Evolutionary conservation across 2,888 invertebrate species (phyloP), one percentile per base, ranked within the genome.

Genomic region (Thecophora atra): DNA sequence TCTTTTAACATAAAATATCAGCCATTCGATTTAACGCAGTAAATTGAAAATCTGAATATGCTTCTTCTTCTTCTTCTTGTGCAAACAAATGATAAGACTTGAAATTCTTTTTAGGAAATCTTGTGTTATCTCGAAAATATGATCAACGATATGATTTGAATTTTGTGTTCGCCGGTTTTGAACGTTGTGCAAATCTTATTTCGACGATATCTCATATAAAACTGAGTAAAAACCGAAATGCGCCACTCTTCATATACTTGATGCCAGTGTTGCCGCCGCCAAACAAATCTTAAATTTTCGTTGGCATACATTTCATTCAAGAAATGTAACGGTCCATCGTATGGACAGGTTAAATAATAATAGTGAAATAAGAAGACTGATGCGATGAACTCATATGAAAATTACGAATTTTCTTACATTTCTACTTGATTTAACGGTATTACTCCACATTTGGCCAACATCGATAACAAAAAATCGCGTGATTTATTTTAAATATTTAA

Each of bases 141-240:
- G 30, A 68, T 54, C 58, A 71, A 69, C 30, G 19, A 30, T 15
- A 37, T 47, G 26, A 62, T 51, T 66, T 65, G 30, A n/a, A 47
- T n/a, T 47, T 56, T 72, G 42, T 72, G 19, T 21, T 37, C 42
- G 54, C 17, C 24, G 8, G 44, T 26, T 13, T 54, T 73, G 72
- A 76, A 65, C 76, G 76, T 77, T 76, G 26, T 58, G 70, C 72
- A 74, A 73, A 74, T 76, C 78, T 75, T 78, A 78, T 76, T 77
- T 77, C 78, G 78, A 76, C 75, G 78, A 78, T 78, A 78, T 78
- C 76, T 78, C 78, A 78, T 78, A 78, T 77, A 76, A 78, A 78
- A 78, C 78, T 78, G 77, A 63, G 64, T 17, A 60, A 72, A 56
- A 66, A 75, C 71, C 70, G 71, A 69, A 73, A 47, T 28, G 65